These are phyloP conservation scores for Pinctada fucata DNA, from an alignment of 2,888 invertebrate genomes.

Conservation along the genomic window DNA sequence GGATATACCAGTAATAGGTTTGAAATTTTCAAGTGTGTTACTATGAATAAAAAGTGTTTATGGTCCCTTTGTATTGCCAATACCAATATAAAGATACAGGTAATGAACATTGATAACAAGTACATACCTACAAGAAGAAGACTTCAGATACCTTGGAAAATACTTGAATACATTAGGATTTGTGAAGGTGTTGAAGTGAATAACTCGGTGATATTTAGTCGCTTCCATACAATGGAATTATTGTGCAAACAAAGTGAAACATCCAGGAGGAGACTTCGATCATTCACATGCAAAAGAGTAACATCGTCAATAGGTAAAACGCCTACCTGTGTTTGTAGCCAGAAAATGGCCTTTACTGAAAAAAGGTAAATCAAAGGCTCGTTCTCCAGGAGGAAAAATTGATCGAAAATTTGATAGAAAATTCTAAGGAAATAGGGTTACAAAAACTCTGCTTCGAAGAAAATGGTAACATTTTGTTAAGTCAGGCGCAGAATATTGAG, in stretches of 20 bases:
- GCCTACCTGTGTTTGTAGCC: neutral
- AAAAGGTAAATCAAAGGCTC: neutral
- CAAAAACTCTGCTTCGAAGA: neutral
- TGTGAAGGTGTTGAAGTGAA: slow-evolving; percentile 16
- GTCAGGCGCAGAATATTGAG: neutral
- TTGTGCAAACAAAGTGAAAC: neutral
- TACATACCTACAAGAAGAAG: slow-evolving; percentile 13
- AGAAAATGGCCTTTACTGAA: neutral
- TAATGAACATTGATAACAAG: neutral
- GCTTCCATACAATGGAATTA: slow-evolving; percentile 1
- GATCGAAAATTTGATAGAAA: neutral
- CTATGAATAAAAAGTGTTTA: neutral
- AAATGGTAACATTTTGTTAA: neutral
- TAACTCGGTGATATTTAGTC: slow-evolving; percentile 6
- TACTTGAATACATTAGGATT: neutral
- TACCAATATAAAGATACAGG: neutral
- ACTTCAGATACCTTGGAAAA: slow-evolving; percentile 5
- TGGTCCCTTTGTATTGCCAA: neutral
- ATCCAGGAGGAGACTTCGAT: neutral
- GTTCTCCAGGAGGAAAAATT: neutral
- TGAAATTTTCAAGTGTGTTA: neutral
- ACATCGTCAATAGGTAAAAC: neutral
- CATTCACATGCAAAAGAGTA: neutral
- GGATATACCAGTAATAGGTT: no score
- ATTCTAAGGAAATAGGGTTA: neutral